A percentile compares a stretch with the other conserved stretches of the same genome.
These are phyloP conservation scores for Agrypnia vestita DNA, from an alignment of 1,140 invertebrate species.

Conservation along the genomic window DNA sequence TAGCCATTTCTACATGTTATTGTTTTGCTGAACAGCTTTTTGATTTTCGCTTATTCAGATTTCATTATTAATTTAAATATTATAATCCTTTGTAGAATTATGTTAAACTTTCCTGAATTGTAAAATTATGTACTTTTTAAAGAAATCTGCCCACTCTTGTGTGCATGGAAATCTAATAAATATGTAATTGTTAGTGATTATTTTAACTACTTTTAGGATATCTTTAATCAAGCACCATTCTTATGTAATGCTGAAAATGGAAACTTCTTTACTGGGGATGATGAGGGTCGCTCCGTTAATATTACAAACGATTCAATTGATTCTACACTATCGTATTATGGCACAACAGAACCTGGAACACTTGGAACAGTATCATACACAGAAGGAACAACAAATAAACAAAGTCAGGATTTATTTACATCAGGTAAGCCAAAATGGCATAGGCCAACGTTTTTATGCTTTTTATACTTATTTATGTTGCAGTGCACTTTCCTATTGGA, in stretches of 20 bases:
- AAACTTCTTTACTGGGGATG: conserved; percentile 11
- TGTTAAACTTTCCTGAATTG: not conserved
- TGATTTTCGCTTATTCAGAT: too few species aligned
- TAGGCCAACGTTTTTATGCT: too few species aligned
- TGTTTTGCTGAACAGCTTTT: too few species aligned
- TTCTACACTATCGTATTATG: not conserved
- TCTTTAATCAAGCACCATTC: conserved; percentile 17
- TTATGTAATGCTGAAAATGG: conserved; percentile 19
- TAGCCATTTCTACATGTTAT: too few species aligned
- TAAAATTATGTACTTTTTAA: not conserved
- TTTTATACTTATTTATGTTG: too few species aligned
- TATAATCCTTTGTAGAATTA: too few species aligned
- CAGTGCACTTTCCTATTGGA: too few species aligned
- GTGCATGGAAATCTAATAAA: not conserved
- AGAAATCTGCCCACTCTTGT: not conserved
- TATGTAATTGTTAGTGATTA: not conserved
- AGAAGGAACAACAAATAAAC: conserved; percentile 1
- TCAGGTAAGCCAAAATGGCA: too few species aligned
- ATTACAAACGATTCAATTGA: not conserved
- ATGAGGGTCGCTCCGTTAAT: not conserved
- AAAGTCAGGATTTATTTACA: conserved; percentile 1
- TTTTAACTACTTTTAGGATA: conserved; percentile 1
- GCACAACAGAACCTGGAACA: not conserved
- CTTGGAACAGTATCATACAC: conserved; percentile 10
- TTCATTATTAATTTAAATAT: too few species aligned